Evolutionary conservation across 2,888 invertebrate species (phyloP).

Genomic region (Lacanobia wlatinum): DNA sequence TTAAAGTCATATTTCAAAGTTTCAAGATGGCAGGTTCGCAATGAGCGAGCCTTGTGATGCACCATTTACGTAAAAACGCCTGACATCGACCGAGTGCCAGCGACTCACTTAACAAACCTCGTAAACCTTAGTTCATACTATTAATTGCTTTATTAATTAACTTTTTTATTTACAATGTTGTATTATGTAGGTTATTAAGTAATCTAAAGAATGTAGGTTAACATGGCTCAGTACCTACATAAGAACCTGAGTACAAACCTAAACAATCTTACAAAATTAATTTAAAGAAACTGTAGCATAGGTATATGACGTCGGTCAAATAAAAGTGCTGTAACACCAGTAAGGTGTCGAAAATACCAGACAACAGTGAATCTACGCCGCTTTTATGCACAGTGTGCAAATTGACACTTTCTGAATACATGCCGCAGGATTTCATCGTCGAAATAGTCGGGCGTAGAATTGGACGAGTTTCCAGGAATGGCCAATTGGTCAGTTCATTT

Average conservation of each 20-base stretch:
- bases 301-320: not conserved
- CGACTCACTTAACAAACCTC: constrained; percentile 41
- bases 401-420: constrained; percentile 18
- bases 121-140: constrained; percentile 23
- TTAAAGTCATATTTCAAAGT: constrained; percentile 74
- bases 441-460: constrained; percentile 7
- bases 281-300: not conserved
- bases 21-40: constrained; percentile 59
- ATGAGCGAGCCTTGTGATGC: constrained; percentile 51
- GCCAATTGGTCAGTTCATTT: not conserved
- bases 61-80: constrained; percentile 59
- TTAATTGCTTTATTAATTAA: constrained; percentile 8
- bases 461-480: not conserved
- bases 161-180: not conserved
- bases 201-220: not conserved
- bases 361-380: not conserved
- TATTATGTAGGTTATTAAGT: not conserved
- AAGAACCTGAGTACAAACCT: not conserved
- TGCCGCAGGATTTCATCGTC: constrained; percentile 2
- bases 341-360: not conserved
- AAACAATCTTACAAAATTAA: not conserved
- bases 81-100: constrained; percentile 44
- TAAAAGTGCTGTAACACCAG: not conserved
- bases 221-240: not conserved
- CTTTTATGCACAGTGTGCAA: constrained; percentile 12